Base-by-base conservation (phyloP, 2,113 vertebrate genomes). In the Hyperopisus bebe region DNA sequence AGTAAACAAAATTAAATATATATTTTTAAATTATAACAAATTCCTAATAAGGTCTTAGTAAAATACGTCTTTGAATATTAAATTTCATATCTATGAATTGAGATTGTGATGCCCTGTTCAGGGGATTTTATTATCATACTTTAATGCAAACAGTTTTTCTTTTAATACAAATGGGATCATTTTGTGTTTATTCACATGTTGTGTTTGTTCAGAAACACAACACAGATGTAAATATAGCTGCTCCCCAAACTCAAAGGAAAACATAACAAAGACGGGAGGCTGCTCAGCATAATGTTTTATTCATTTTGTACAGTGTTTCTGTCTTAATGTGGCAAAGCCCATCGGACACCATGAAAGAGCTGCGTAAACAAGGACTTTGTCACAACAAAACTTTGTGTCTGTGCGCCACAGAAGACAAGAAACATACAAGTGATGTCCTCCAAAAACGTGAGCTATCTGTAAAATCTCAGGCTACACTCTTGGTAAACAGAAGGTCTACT, bases 211-310 rank as follows among this genome's bases (percentile, higher is more conserved):
- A 55, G 85, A 53, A 19, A 87, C 85, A 87, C 85, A 55, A 53
- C 31, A 39, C 85, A 31, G 50, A 50, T 55, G 85, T 55, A 87
- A 87, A 87, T 87, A 87, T 53, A 87, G 85, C 50, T 27, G 85
- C 85, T 87, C 50, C 85, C 50, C 50, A 53, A 87, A 87, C 50
- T 53, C 85, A 51, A 53, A 53, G 31, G 85, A 87, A 87, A 87
- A 87, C 85, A 86, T 53, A 51, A 86, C 47, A 86, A 87, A 55
- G 85, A 55, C 13, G 17, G 21, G 48, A 87, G 24, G 50, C 50
- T 39, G 47, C 50, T 87, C 85, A 35, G 85, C n/a, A 27, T 27
- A 39, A 87, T 87, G 85, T 87, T 87, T 87, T 87, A 87, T 87
- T 87, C 85, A 87, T 87, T 87, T 55, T 13, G 35, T 87, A 53